Base-by-base conservation (phyloP, 1,140 invertebrate species). In the Oedothorax gibbosus region DNA sequence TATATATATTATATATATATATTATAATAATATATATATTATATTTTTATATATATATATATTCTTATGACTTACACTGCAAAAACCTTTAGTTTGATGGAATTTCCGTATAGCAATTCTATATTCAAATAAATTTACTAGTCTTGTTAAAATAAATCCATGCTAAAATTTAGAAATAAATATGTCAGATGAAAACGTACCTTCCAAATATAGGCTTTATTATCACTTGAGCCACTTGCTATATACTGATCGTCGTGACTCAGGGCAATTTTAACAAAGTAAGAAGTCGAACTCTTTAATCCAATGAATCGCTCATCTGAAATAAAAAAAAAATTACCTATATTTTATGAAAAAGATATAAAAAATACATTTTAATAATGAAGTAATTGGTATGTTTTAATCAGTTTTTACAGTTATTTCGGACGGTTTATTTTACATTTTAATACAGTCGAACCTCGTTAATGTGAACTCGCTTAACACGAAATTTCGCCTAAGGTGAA, bases 171-270 rank as follows among this genome's bases (percentile, higher is more conserved):
- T 66, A 65, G 12, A 79, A 49, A 68, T 65, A 76, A 65, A 64
- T 20, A 11, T 51, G 49, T 53, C 7, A 72, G 15, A 11, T 14
- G 6, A n/a, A 72, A 75, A 76, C 86, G 65, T 83, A 89, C 89
- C 35, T 94, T 93, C 95, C 96, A 97, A 84, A 97, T 94, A 87
- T 96, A 96, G 0, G 95, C 96, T 87, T 93, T 92, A 86, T 94
- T 93, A 89, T 97, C 95, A 88, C 94, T 95, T 84, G 95, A 96
- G 4, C 96, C 96, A 90, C 95, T 96, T 0, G 95, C 90, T 14
- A 97, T 90, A 89, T 95, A 97, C 66, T 92, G 91, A 1, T 94
- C 93, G 90, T 96, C 95, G 0, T 93, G 93, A 90, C 95, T 96
- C 20, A 97, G 90, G 86, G 93, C 93, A 0, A 94, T 92, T 88